These are phyloP conservation scores for Schizothorax lantsangensis DNA, from an alignment of 2,797 vertebrate genomes.

Conservation along the genomic window DNA sequence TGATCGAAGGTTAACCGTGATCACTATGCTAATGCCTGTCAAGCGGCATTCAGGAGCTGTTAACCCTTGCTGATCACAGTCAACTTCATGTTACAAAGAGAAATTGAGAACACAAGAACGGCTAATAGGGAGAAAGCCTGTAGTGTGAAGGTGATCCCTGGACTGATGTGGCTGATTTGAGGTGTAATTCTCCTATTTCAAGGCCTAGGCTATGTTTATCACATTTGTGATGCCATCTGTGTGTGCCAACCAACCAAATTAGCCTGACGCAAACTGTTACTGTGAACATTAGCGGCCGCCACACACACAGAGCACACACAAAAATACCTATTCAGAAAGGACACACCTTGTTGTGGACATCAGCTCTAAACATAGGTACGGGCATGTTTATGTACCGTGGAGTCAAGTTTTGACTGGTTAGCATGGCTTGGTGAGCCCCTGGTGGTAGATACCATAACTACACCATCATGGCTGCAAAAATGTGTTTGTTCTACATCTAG, in stretches of 20 bases:
- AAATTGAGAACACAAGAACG: not conserved
- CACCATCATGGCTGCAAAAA: not conserved
- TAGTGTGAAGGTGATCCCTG: constrained; percentile 45
- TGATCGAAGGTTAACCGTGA: constrained; percentile 30
- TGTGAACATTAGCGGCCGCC: constrained; percentile 42
- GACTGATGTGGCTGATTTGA: constrained; percentile 29
- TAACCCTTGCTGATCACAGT: constrained; percentile 36
- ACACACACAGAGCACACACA: not conserved
- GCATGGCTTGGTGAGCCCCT: not conserved
- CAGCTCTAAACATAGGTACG: not conserved
- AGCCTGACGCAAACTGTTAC: constrained; percentile 16
- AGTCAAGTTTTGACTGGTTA: not conserved
- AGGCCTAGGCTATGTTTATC: constrained; percentile 54
- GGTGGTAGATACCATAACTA: not conserved
- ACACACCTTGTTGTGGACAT: not conserved
- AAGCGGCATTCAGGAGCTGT: constrained; percentile 6
- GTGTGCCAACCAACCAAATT: constrained; percentile 35
- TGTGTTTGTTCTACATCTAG: not conserved
- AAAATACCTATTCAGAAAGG: not conserved
- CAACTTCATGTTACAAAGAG: constrained; percentile 28
- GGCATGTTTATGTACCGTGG: not conserved
- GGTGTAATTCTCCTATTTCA: constrained; percentile 50
- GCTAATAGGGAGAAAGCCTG: not conserved
- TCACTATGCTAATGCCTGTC: constrained; percentile 22
- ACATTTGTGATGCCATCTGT: constrained; percentile 57